Percentiles rank a stretch among this genome's conserved stretches.
These are phyloP conservation scores for Spilogale gracilis DNA, from an alignment of 2,113 vertebrate genomes.

Conservation along the genomic window DNA sequence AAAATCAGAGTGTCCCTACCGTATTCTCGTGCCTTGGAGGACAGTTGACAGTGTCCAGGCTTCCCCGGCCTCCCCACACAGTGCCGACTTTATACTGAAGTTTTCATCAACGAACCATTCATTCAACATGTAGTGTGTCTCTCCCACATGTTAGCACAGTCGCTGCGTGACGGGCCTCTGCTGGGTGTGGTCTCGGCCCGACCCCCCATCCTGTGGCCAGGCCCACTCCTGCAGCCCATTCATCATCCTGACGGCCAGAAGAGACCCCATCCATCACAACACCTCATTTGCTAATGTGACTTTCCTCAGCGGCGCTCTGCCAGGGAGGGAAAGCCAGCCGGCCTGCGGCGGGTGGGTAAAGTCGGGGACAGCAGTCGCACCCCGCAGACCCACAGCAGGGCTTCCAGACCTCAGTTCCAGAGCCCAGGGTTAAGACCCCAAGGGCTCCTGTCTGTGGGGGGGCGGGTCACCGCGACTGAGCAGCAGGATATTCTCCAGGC, in stretches of 20 bases:
- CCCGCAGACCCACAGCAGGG: not conserved
- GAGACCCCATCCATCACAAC: slow-evolving; percentile 78
- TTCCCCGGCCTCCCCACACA: not conserved
- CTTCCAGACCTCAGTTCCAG: not conserved
- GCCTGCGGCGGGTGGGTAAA: not conserved
- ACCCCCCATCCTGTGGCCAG: slow-evolving; percentile 63
- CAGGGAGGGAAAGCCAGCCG: not conserved
- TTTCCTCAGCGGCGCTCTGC: not conserved
- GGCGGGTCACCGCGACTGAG: not conserved
- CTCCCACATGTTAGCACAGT: not conserved
- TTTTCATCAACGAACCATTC: slow-evolving; percentile 64
- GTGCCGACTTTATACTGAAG: not conserved
- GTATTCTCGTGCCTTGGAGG: not conserved
- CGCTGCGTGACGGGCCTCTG: not conserved
- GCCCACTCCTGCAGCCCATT: slow-evolving; percentile 54
- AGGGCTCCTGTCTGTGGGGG: not conserved
- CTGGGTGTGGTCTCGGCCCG: slow-evolving; percentile 55
- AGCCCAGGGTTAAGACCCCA: not conserved
- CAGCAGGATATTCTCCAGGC: not conserved
- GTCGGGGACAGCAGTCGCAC: not conserved
- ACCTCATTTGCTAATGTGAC: slow-evolving; percentile 56
- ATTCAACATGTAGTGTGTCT: slow-evolving; percentile 32
- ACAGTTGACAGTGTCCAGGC: slow-evolving; percentile 19
- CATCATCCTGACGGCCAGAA: slow-evolving; percentile 68
- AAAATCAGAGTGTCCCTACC: not conserved